Base-by-base conservation (phyloP, 53 echinoderm and acorn worm species). In the Glandiceps talaboti region DNA sequence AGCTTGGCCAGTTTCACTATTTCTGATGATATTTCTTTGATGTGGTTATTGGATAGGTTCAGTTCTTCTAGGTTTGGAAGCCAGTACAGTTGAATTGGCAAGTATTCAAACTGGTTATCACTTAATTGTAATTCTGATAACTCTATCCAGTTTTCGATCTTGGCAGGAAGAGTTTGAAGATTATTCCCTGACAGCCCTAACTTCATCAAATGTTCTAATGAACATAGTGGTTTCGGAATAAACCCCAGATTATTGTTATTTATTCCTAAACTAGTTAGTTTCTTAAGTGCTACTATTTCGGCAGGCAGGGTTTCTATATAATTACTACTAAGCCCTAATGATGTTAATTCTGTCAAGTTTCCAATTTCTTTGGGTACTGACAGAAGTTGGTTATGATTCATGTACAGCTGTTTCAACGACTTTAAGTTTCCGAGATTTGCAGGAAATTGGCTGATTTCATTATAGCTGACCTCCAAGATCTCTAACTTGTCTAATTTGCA, bases 51-150 rank as follows among this genome's bases (percentile, higher is more conserved):
- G 26, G 92, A 88, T 1, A 91, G 80, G 33, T 88, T 88, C 64
- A 97, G 89, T 74, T 93, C 97, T 73, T 88, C 83, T 26, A 97
- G 82, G 33, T 89, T 88, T n/a, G 97, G 97, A 0, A 97, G 89
- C 97, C 97, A 97, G 81, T 93, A 97, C 14, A 93, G 79, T 76
- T 97, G 97, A 30, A 97, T 82, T 1, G 97, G 97, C 31, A 97
- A 87, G 74, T 87, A 91, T 73, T 80, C 81, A 82, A 97, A 93
- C 28, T 81, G 64, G 79, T 97, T 97, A 29, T 85, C 86, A 74
- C 92, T 89, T 27, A 97, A 74, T 30, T 81, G 85, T 28, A 97
- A 79, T 79, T 87, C 89, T 32, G 32, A 81, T 10, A 97, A 89
- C 45, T 97, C 92, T 76, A 93, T 92, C 30, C 92, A 87, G 74